Conservation (phyloP, 2,797 vertebrate genomes). For the Sphenodon punctatus region DNA sequence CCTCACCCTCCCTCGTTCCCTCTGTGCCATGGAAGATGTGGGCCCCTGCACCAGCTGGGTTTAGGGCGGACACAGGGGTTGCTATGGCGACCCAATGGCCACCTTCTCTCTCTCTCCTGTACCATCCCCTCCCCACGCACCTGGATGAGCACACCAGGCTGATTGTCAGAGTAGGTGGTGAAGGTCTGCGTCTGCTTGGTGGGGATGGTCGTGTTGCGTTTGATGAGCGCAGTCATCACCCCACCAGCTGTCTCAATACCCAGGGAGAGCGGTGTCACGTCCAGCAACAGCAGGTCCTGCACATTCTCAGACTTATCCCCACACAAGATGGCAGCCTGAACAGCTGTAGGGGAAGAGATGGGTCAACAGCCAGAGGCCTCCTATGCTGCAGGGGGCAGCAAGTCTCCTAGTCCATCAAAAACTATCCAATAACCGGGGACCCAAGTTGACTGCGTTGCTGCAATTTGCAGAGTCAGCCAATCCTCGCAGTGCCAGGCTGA, state of each 20-base stretch:
- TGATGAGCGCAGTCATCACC: constrained; percentile 88
- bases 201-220: constrained; percentile 90
- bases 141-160: constrained; percentile 89
- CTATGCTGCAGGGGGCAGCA: no score
- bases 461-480: no score
- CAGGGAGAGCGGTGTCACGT: constrained; percentile 86
- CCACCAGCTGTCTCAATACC: constrained; percentile 88
- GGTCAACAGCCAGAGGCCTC: neutral
- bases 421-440: no score
- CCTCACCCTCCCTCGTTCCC: no score
- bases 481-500: no score
- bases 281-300: constrained; percentile 85
- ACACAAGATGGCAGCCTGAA: constrained; percentile 88
- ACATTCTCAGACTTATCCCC: constrained; percentile 88
- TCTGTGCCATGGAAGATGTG: no score
- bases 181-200: constrained; percentile 89
- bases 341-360: constrained; percentile 67
- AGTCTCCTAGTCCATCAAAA: no score
- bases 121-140: constrained; percentile 27
- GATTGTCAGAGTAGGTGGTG: constrained; percentile 89
- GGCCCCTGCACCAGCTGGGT: no score
- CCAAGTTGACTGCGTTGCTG: no score
- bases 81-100: no score
- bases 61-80: no score
- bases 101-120: no score